Evolutionary conservation across 2,113 vertebrate genomes (phyloP), one percentile per base, ranked within the genome.

Genomic region (Donacobius atricapilla): DNA sequence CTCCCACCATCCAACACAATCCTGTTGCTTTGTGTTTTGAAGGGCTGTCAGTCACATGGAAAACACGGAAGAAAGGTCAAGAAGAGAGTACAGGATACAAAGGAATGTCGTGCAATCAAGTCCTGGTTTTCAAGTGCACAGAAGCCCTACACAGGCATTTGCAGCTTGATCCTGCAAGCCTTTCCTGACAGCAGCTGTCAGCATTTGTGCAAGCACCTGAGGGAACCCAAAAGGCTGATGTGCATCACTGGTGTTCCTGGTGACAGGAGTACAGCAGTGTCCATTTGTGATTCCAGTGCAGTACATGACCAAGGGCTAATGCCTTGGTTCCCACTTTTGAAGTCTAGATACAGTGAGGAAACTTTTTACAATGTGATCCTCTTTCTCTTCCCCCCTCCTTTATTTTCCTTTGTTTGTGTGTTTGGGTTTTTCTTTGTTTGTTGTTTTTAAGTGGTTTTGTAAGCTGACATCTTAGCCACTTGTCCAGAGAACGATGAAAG

Each of bases 51-150:
- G 87, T 96, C 91, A 94, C 61, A 70, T 23, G 64, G 71, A 83
- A 93, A 95, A 35, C 75, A 94, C n/a, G 63, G 94, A 96, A 97
- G 89, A 95, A 97, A 98, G 95, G 95, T 95, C 96, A 96, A 30
- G 50, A 77, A 78, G 70, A 89, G 47, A 89, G 91, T 96, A 96
- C 97, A 98, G 97, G 97, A 97, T 97, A 86, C 56, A 30, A 79
- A 93, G 87, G 84, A 97, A 97, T 97, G 93, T 88, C 28, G 33
- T 3, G 0, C 71, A 61, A 81, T 79, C 78, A 65, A 93, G 54
- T 76, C 69, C 66, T 79, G 72, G 57, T 53, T 93, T 95, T 79
- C 17, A 53, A 82, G 65, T 2, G 2, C 35, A 61, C 50, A 76
- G 69, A 85, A 35, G 56, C 27, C 13, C 76, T 13, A 6, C 7